Base-by-base conservation (phyloP, 2,888 invertebrate species). In the Gisinianus flammeolus region DNA sequence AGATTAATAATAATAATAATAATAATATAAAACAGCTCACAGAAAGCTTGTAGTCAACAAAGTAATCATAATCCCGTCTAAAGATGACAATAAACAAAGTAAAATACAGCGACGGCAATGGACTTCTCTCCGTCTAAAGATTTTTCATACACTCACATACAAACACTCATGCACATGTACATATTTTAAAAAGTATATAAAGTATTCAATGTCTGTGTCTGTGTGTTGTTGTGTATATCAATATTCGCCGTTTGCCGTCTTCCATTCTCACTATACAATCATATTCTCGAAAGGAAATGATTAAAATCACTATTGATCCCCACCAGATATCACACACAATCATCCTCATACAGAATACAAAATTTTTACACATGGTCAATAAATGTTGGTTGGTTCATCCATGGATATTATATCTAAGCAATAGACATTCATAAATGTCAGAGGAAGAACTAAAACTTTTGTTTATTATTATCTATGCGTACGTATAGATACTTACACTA, bases 341-440 rank as follows among this genome's bases (percentile, higher is more conserved):
- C n/a, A 8, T 5, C 16, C n/a, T 54, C n/a, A n/a, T 16, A 19
- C n/a, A 3, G 4, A 3, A 19, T 12, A 54, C 62, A 24, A 62
- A 10, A 62, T 62, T 26, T 35, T 24, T 62, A 24, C 28, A 72
- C 72, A 72, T 58, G 72, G 72, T 24, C 58, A 54, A 72, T 72
- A 72, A 72, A 58, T 72, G 72, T n/a, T n/a, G n/a, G n/a, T n/a
- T n/a, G n/a, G n/a, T 72, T 72, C 56, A 30, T 56, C 28, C 54
- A 54, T 58, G 72, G 28, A 33, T 33, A 62, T 58, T 56, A 58
- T 56, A 72, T 72, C 31, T 24, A 58, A 0, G 30, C 56, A 56
- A 56, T 72, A 70, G 54, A 58, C 58, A 28, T 58, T 72, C 72
- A 72, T 72, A 72, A 72, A 58, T 58, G 72, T 72, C 72, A 72